Evolutionary conservation across 2,888 invertebrate species (phyloP).

Genomic region (Noctua fimbriata): DNA sequence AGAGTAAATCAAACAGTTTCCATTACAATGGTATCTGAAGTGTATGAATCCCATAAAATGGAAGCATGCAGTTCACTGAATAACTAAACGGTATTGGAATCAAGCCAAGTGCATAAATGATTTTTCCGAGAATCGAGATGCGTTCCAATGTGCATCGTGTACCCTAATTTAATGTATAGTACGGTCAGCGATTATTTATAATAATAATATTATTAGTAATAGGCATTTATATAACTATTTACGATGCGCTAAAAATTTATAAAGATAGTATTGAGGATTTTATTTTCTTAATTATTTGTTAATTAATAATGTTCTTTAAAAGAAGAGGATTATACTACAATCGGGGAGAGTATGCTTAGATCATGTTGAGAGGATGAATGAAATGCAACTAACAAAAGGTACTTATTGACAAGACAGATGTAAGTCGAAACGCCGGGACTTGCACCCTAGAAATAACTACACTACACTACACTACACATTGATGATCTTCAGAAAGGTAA

Average conservation of each 20-base stretch:
- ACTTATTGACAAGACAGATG: not conserved
- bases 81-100: slow-evolving; percentile 45
- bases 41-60: slow-evolving; percentile 14
- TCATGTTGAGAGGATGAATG: not conserved
- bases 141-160: slow-evolving; percentile 1
- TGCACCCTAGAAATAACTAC: not conserved
- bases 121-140: slow-evolving; percentile 44
- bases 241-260: not conserved
- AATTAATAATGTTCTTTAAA: too few species aligned
- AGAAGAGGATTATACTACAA: not conserved
- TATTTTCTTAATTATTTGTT: not conserved
- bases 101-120: slow-evolving; percentile 47
- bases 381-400: not conserved
- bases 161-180: slow-evolving; percentile 18
- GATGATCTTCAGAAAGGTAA: not conserved
- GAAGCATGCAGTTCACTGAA: slow-evolving; percentile 42
- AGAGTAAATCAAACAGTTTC: slow-evolving; percentile 3
- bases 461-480: too few species aligned
- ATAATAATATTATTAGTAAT: not conserved
- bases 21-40: slow-evolving; percentile 19
- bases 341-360: not conserved
- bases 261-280: not conserved
- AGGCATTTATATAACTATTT: not conserved
- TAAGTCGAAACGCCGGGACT: not conserved
- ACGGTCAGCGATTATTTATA: not conserved